phyloP scores from a whole-genome alignment of 2,113 vertebrate species.

The Riparia riparia region DNA sequence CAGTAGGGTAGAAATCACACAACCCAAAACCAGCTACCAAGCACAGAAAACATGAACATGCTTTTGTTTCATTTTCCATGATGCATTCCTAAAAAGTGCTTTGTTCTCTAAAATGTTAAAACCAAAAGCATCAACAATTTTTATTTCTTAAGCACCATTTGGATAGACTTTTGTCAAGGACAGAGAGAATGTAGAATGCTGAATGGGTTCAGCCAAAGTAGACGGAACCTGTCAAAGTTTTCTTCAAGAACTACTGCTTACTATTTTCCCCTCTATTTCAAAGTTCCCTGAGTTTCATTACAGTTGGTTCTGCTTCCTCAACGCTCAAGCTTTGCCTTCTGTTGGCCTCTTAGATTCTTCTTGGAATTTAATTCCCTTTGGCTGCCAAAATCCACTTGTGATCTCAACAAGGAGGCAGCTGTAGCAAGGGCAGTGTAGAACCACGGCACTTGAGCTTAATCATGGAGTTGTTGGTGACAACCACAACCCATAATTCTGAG shows the following conservation, averaged over 20 bases:
- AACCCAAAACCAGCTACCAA: not conserved
- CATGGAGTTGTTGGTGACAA: not conserved
- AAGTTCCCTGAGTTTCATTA: not conserved
- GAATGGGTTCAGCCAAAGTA: not conserved
- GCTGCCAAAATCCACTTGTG: not conserved
- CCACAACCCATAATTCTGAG: not conserved
- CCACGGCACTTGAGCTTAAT: not conserved
- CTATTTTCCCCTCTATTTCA: not conserved
- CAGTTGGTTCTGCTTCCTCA: not conserved
- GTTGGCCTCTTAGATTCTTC: not conserved
- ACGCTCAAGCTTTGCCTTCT: not conserved
- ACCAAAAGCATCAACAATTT: not conserved
- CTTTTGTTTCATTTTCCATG: not conserved
- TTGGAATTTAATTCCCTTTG: not conserved
- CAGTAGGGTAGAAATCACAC: not conserved
- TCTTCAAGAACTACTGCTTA: not conserved
- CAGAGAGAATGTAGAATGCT: not conserved
- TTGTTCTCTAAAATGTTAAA: slow-evolving; percentile 14
- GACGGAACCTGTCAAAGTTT: not conserved
- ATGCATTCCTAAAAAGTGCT: not conserved
- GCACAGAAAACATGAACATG: not conserved
- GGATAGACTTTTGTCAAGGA: not conserved
- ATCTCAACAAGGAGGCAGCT: not conserved
- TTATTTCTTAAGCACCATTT: not conserved
- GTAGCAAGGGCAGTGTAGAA: not conserved